Evolutionary conservation across 2,113 vertebrate genomes (phyloP), one percentile per base, ranked within the genome.

Genomic region (Corvus hawaiiensis): DNA sequence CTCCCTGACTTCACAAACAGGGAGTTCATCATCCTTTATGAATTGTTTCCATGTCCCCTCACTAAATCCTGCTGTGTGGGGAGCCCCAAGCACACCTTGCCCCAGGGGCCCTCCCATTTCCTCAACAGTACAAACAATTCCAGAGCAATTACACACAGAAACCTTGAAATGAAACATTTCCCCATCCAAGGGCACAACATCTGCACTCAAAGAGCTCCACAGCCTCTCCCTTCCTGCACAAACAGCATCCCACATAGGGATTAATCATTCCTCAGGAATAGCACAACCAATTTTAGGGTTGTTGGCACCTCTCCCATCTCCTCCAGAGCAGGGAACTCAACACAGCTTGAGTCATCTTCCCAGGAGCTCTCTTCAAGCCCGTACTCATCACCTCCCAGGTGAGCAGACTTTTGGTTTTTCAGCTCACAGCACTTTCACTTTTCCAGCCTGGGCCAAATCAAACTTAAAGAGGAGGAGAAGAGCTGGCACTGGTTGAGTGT

Each of bases 151-250:
- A 22, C 44, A 28, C 37, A 7, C 30, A 67, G 73, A 86, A 77
- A 90, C 16, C 52, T 72, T n/a, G 32, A 61, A 69, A 43, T 21
- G 35, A 61, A 95, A 75, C 41, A 13, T 74, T 68, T 37, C 62
- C 73, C n/a, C 27, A 10, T 67, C 35, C 72, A 22, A 35, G 32
- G 22, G n/a, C 16, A 55, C 22, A 7, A 17, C 73, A 62, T 68
- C 84, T 63, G 54, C n/a, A 75, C 32, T 16, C 46, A 48, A 19
- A 15, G 33, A 54, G 28, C 30, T 32, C 11, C 48, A 4, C 14
- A 44, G 85, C 93, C 94, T 72, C 94, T 95, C 94, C 92, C 93
- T 96, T 97, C 92, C 94, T 95, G 85, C 51, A 22, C 69, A 92
- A 78, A 78, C 33, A 39, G 17, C 75, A 30, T 67, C 88, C 84